Percentiles rank a stretch among this genome's conserved stretches.
Evolutionary conservation across 2,888 invertebrate species (phyloP).

Genomic region (Nephrotoma flavescens): DNA sequence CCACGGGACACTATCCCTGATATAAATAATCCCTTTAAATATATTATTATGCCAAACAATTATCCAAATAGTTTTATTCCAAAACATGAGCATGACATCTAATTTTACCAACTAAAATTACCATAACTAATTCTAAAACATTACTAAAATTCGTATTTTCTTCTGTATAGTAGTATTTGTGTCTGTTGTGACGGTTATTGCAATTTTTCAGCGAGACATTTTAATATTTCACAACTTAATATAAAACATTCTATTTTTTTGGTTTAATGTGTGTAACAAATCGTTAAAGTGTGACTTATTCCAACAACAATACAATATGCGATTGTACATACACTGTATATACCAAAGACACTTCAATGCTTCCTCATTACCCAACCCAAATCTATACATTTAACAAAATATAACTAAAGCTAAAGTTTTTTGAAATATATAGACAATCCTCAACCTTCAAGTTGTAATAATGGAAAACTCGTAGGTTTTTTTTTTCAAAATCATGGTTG

Average conservation of each 20-base stretch:
- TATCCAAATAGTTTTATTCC: too few species aligned
- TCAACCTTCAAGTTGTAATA: background rate
- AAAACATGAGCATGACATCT: too few species aligned
- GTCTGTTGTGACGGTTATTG: background rate
- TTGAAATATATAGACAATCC: background rate
- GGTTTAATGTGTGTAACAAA: background rate
- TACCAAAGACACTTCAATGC: background rate
- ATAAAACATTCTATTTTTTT: background rate
- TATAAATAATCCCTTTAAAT: too few species aligned
- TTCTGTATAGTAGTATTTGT: background rate
- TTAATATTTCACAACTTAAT: background rate
- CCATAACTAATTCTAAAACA: background rate
- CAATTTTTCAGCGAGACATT: background rate
- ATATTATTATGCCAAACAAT: too few species aligned
- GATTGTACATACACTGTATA: background rate
- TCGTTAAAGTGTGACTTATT: background rate
- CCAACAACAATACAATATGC: background rate
- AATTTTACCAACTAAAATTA: background rate
- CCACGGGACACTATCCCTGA: too few species aligned
- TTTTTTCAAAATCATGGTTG: background rate
- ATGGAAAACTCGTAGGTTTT: background rate
- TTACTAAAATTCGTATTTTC: background rate
- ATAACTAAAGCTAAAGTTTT: background rate
- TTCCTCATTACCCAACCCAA: background rate
- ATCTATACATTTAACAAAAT: background rate